Percentiles rank a stretch among this genome's conserved stretches.
Evolutionary conservation across 2,113 vertebrate genomes (phyloP).

Genomic region (Morone saxatilis): DNA sequence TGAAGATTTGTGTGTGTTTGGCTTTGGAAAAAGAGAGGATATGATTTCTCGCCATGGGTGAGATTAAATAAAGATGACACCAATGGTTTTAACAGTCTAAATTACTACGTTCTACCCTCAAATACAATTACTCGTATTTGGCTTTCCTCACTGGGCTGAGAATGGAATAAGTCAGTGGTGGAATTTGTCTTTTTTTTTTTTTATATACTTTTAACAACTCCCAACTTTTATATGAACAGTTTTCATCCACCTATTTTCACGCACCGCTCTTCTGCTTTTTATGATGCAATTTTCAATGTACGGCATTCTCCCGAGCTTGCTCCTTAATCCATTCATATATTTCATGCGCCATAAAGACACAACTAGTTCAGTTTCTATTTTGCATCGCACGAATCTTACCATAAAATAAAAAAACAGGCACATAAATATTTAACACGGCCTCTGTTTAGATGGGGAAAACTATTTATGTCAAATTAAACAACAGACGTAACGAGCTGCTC

Average conservation of each 20-base stretch:
- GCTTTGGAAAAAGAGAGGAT: slow-evolving; percentile 68
- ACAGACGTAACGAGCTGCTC: slow-evolving; percentile 31
- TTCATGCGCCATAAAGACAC: slow-evolving; percentile 81
- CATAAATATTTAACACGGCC: slow-evolving; percentile 78
- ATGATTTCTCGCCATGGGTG: slow-evolving; percentile 67
- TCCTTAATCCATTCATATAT: slow-evolving; percentile 74
- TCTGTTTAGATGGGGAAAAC: slow-evolving; percentile 70
- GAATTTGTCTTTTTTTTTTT: slow-evolving; percentile 49
- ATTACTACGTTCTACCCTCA: slow-evolving; percentile 68
- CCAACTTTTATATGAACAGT: slow-evolving; percentile 71
- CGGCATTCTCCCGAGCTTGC: slow-evolving; percentile 64
- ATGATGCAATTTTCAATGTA: slow-evolving; percentile 75
- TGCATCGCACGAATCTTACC: slow-evolving; percentile 63
- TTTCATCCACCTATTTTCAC: slow-evolving; percentile 66
- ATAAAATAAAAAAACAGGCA: slow-evolving; percentile 73
- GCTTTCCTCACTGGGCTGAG: slow-evolving; percentile 49
- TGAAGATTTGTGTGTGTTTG: slow-evolving; percentile 77
- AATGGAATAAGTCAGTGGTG: slow-evolving; percentile 27
- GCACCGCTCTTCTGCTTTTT: slow-evolving; percentile 71
- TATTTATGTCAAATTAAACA: slow-evolving; percentile 75
- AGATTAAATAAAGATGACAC: slow-evolving; percentile 79
- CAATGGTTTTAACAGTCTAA: slow-evolving; percentile 72
- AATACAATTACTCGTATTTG: slow-evolving; percentile 73
- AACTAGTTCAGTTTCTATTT: slow-evolving; percentile 67
- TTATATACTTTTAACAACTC: slow-evolving; percentile 69